A percentile compares a stretch with the other conserved stretches of the same genome.
Evolutionary conservation across 2,888 invertebrate genomes (phyloP).

Genomic region (Parnassius smintheus): DNA sequence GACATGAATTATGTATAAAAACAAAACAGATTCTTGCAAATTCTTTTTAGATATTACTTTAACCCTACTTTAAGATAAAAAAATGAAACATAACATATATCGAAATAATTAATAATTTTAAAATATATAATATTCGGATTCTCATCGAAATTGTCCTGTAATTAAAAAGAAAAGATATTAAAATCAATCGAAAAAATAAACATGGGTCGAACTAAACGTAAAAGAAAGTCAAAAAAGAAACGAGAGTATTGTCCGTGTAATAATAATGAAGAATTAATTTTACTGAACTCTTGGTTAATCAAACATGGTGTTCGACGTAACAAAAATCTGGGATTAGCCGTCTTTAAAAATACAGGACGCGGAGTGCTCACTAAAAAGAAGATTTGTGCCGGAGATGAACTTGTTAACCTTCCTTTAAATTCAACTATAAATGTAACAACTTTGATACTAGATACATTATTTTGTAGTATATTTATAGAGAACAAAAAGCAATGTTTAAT

Average conservation of each 20-base stretch:
- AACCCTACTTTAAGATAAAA: no score
- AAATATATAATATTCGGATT: no score
- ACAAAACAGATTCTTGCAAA: no score
- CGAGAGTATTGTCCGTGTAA: constrained; percentile 59
- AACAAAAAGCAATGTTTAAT: constrained; percentile 68
- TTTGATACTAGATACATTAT: constrained; percentile 73
- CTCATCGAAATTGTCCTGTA: no score
- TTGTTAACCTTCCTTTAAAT: constrained; percentile 82
- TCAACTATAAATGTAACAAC: constrained; percentile 82
- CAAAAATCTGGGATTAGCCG: constrained; percentile 77
- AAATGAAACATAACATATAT: no score
- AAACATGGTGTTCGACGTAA: constrained; percentile 79
- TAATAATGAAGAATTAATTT: constrained; percentile 59
- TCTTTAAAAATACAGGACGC: constrained; percentile 86
- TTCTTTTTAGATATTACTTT: no score
- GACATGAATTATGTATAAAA: no score
- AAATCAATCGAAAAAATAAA: no score
- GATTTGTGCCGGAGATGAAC: constrained; percentile 78
- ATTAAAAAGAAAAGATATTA: no score
- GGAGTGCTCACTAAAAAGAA: constrained; percentile 84
- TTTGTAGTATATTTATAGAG: constrained; percentile 72
- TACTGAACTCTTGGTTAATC: constrained; percentile 78
- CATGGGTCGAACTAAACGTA: constrained; percentile 79
- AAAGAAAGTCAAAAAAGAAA: constrained; percentile 54
- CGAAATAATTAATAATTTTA: no score